Evolutionary conservation across 2,888 invertebrate species (phyloP), one percentile per base, ranked within the genome.

Genomic region (Himalopsyche tibetana): DNA sequence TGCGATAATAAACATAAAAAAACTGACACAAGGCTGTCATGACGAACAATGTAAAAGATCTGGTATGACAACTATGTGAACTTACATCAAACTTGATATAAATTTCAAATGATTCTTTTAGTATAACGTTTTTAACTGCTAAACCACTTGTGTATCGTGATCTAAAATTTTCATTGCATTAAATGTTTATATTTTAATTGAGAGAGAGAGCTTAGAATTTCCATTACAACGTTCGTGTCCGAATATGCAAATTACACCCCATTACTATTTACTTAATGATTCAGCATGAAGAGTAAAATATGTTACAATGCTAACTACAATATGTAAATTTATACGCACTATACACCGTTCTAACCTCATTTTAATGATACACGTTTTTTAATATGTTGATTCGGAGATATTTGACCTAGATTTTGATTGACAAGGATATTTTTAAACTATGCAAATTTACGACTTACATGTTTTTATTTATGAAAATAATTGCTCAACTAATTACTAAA

Each of bases 211-310:
- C 8, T 56, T 56, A 56, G 19, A 51, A 63, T 63, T 19, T 19
- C 63, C 63, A 19, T 63, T 28, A 63, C 28, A 63, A 19, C 63
- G 63, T 63, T 63, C 63, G 63, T 63, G 63, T 19, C 63, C 11
- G 11, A 63, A 63, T 63, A 63, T 63, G 63, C 63, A 63, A 63
- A 63, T 63, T 63, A 19, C 63, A 63, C 63, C 28, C 19, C 8
- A 63, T 63, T 63, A 63, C 19, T 63, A 63, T 63, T 63, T 63
- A 63, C 63, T 63, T 63, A 63, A 63, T 63, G 63, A 63, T 19
- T 63, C 63, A 63, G 19, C 63, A 19, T 63, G 63, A 63, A 63
- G 19, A 63, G 63, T 63, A 63, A 63, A 63, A 63, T 63, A 63
- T 63, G 19, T 63, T 19, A 63, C 63, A 63, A 19, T 19, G 28